Conservation (phyloP, 2,797 vertebrate genomes). For the Lacerta agilis region DNA sequence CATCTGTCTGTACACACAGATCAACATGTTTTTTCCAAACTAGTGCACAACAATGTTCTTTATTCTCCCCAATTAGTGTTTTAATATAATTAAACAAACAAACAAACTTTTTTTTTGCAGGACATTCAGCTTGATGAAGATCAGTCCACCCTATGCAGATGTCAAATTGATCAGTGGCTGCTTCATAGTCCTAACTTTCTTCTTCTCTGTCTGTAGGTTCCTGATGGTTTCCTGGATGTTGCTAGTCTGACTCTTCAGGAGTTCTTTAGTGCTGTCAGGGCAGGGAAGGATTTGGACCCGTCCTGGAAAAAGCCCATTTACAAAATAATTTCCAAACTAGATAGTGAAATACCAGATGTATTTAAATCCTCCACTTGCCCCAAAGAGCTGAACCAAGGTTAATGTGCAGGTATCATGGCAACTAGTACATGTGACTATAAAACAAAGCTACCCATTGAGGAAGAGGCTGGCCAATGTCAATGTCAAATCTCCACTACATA, state of each 20-base stretch:
- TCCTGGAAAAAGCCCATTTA: constrained; percentile 99
- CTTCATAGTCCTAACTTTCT: constrained; percentile 27
- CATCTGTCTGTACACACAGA: too few relatives aligned
- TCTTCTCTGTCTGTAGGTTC: constrained; percentile 82
- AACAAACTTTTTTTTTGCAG: too few relatives aligned
- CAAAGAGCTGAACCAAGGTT: constrained; percentile 74
- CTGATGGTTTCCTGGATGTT: constrained; percentile 92
- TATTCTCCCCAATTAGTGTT: too few relatives aligned
- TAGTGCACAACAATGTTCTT: too few relatives aligned
- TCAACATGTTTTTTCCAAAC: too few relatives aligned
- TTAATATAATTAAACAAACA: too few relatives aligned
- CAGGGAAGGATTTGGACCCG: constrained; percentile 90
- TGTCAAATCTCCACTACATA: background rate
- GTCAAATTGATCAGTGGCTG: background rate
- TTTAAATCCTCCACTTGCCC: constrained; percentile 90
- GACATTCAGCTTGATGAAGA: too few relatives aligned
- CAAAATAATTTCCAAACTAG: constrained; percentile 98
- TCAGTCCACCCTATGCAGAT: background rate
- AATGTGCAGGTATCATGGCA: constrained; percentile 25
- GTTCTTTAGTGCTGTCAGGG: constrained; percentile 90
- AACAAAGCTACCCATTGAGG: background rate
- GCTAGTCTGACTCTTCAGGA: constrained; percentile 92
- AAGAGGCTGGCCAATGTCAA: background rate
- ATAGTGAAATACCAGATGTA: constrained; percentile 91
- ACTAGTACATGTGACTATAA: background rate